Evolutionary conservation across 2,797 vertebrate species (phyloP), one percentile per base, ranked within the genome.

Genomic region (Mionectes olivaceus): DNA sequence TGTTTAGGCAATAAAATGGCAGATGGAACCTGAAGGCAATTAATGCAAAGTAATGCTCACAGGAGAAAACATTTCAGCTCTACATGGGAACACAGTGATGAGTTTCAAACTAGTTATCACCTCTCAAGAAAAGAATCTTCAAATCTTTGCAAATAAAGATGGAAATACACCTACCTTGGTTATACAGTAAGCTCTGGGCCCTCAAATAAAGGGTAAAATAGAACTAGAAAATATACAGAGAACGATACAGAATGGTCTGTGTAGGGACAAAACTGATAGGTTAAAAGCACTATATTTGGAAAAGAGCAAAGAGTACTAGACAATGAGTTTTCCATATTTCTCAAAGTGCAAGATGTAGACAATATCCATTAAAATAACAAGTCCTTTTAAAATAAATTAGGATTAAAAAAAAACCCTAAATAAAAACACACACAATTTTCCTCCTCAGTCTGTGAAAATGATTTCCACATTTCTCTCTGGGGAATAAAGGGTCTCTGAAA

Each of bases 101-200:
- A 83, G 14, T 53, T 93, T 67, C 46, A 84, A 93, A 83, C 65
- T 78, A 92, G 21, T 57, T 89, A 77, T 37, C 28, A 46, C 11
- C 46, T 88, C 43, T 73, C 43, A 83, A 39, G 46, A 86, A 88
- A 88, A 68, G 28, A 10, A 21, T 71, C 37, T n/a, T 68, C 32
- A 68, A 78, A 78, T 43, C 3, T 77, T 80, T 86, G 30, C 56
- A n/a, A 39, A 44, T 74, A 78, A 85, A 74, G 33, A 32, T 13
- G 9, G 70, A 92, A 83, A 82, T 27, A 13, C 6, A 47, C 2
- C 14, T 25, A 25, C 49, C 60, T 53, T 74, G 28, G 25, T 30
- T 11, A 44, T 13, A 30, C 7, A 50, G 52, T 57, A 52, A 70
- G 12, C 17, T 63, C 35, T 41, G 17, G 32, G 19, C 15, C n/a